Conservation (phyloP, 2,888 invertebrate genomes). For the Tipula lateralis region DNA sequence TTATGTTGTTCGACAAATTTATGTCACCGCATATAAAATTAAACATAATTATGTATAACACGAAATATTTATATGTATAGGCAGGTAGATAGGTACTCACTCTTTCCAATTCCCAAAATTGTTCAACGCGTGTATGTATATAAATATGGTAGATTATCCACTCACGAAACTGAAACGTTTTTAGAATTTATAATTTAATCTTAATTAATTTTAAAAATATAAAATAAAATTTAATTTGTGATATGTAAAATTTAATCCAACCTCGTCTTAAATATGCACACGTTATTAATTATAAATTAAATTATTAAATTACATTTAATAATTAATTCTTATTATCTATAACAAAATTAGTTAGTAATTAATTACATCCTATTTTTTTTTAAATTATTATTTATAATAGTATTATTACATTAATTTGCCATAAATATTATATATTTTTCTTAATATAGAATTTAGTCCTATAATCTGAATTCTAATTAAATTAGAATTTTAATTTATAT, state of each 20-base stretch:
- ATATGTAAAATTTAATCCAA: slow-evolving; percentile 24
- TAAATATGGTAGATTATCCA: neutral
- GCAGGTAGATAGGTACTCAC: no score
- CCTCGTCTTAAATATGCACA: neutral
- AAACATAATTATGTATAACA: no score
- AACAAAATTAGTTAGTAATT: neutral
- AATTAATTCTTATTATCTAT: neutral
- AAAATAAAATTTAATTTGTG: neutral
- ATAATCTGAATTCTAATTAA: neutral
- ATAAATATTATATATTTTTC: no score
- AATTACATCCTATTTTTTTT: neutral
- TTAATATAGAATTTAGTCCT: no score
- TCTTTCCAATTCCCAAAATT: neutral
- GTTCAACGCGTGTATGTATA: neutral
- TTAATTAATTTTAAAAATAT: neutral
- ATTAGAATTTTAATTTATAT: neutral
- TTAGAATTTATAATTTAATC: neutral
- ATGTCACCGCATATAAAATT: no score
- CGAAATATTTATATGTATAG: no score
- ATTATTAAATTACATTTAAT: neutral
- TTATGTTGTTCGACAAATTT: no score
- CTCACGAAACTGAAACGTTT: neutral
- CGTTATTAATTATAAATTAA: neutral
- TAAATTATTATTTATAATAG: neutral
- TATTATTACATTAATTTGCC: neutral